A percentile compares a stretch with the other conserved stretches of the same genome.
These are phyloP conservation scores for Echinops telfairi DNA, from an alignment of 2,113 vertebrate genomes.

Conservation along the genomic window DNA sequence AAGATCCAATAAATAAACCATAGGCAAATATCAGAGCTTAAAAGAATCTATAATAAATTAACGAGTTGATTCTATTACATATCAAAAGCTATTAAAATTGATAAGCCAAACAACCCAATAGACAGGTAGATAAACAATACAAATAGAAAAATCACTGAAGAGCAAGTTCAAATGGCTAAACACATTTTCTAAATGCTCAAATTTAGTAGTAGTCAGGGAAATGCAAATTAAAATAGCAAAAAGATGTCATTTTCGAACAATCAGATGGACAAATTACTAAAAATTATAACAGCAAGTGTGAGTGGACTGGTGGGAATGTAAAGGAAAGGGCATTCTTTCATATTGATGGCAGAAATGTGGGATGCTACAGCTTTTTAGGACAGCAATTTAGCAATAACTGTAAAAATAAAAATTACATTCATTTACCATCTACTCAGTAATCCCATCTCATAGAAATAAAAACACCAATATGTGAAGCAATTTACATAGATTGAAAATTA, in stretches of 20 bases:
- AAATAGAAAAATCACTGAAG: slow-evolving; percentile 32
- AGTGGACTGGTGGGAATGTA: not conserved
- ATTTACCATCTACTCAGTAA: slow-evolving; percentile 40
- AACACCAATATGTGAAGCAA: slow-evolving; percentile 22
- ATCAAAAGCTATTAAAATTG: slow-evolving; percentile 41
- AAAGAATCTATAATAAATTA: slow-evolving; percentile 1
- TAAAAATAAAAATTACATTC: slow-evolving; percentile 51
- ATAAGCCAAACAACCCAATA: not conserved
- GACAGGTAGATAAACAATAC: slow-evolving; percentile 31
- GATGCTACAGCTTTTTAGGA: slow-evolving; percentile 57
- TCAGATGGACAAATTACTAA: slow-evolving; percentile 63
- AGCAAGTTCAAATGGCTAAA: slow-evolving; percentile 38
- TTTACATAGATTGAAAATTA: not conserved
- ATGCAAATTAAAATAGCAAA: slow-evolving; percentile 63
- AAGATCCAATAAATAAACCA: slow-evolving; percentile 49
- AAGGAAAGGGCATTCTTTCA: slow-evolving; percentile 4
- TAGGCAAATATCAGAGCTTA: slow-evolving; percentile 28
- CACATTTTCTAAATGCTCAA: slow-evolving; percentile 42
- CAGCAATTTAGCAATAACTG: slow-evolving; percentile 58
- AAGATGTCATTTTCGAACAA: slow-evolving; percentile 57
- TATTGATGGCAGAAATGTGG: slow-evolving; percentile 26
- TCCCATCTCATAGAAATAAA: slow-evolving; percentile 51
- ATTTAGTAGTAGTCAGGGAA: slow-evolving; percentile 56
- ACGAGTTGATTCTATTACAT: not conserved
- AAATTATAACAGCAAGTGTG: slow-evolving; percentile 52